Base-by-base conservation (phyloP, 2,113 vertebrate species). In the Orcinus orca region DNA sequence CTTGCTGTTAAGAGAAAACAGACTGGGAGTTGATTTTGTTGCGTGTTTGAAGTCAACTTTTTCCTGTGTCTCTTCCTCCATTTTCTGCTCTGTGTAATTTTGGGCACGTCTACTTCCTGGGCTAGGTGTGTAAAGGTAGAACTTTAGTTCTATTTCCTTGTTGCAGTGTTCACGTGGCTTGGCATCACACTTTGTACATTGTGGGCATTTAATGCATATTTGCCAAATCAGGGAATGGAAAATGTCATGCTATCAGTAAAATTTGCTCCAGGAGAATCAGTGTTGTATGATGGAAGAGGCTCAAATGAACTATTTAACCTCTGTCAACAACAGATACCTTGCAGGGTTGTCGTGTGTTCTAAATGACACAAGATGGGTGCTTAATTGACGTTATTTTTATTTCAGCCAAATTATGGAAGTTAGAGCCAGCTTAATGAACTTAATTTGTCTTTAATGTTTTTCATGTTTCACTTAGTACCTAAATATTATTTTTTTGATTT, bases 401-500 rank as follows among this genome's bases (percentile, higher is more conserved):
- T 76, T 90, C 20, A 87, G n/a, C 29, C 53, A 65, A 68, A 33
- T 47, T 88, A 77, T 65, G 68, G 62, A 96, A 68, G 29, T 53
- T 83, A 87, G 58, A 95, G 60, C 4, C 23, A 58, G 12, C 31
- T 14, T 65, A 47, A 81, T 31, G 21, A 29, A 60, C 26, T 38
- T 95, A 74, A 50, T 25, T 85, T 86, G 44, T 82, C 31, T 84
- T 63, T 86, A 79, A 33, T 68, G 63, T 15, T 55, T 50, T 88
- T 81, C 4, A 25, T 33, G n/a, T 94, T 96, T 82, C 94, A 77
- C 38, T 90, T 65, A 79, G 76, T 62, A 47, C 1, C 58, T 83
- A 88, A 85, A 62, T 91, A 58, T 53, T 33, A 26, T 12, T 38
- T 90, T 88, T 90, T 90, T 93, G 38, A 87, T 90, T 90, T 88